A percentile compares a stretch with the other conserved stretches of the same genome.
These are phyloP conservation scores for Shinisaurus crocodilurus DNA, from an alignment of 2,113 vertebrate species.

Conservation along the genomic window DNA sequence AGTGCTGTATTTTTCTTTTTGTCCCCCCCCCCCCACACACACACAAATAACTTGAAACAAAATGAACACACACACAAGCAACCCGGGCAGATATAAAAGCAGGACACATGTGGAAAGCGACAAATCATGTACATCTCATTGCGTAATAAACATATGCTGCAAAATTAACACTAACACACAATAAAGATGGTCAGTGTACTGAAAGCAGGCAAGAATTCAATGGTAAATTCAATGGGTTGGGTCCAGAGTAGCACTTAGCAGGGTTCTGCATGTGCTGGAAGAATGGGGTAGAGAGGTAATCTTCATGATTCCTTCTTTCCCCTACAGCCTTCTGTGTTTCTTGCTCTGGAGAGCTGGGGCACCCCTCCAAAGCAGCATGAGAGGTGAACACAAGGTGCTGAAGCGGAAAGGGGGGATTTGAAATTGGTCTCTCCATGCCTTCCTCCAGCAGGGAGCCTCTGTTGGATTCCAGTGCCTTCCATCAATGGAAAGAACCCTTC, in stretches of 20 bases:
- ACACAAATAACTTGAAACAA: constrained; percentile 76
- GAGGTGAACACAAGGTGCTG: no score
- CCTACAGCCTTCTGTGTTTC: background rate
- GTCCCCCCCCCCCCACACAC: no score
- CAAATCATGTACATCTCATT: constrained; percentile 51
- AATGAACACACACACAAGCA: constrained; percentile 53
- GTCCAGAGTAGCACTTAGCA: background rate
- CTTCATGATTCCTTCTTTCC: background rate
- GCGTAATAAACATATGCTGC: constrained; percentile 63
- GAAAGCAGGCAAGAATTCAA: constrained; percentile 74
- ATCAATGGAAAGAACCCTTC: background rate
- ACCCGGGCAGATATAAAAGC: constrained; percentile 33
- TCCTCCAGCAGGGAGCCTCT: background rate
- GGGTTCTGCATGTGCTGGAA: background rate
- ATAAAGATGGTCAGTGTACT: constrained; percentile 65
- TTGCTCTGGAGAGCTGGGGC: background rate
- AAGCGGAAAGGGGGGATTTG: background rate
- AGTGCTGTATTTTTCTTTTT: constrained; percentile 76
- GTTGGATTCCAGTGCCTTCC: background rate
- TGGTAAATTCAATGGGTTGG: constrained; percentile 50
- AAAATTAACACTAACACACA: constrained; percentile 65
- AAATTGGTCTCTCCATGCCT: background rate
- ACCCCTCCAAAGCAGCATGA: no score
- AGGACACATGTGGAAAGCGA: constrained; percentile 51
- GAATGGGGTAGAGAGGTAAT: background rate